These are phyloP conservation scores for Ellobium chinense DNA, from an alignment of 2,888 invertebrate genomes.

Conservation along the genomic window DNA sequence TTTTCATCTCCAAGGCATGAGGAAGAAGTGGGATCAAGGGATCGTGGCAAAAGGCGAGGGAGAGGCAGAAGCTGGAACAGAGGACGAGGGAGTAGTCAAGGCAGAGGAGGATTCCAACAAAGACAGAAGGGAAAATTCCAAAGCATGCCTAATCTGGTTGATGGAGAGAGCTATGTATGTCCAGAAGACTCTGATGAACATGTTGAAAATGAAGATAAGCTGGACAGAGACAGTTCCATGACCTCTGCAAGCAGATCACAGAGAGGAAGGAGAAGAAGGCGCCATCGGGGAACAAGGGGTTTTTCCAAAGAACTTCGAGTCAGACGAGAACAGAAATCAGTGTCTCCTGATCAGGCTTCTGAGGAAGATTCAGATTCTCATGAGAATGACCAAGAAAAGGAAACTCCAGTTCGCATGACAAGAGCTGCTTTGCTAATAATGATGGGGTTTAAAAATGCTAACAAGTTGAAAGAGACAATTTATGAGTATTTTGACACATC, in stretches of 20 bases:
- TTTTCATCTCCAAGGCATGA: no score
- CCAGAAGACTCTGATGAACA: no score
- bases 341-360: neutral
- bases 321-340: no score
- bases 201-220: no score
- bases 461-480: neutral
- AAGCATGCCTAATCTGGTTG: neutral
- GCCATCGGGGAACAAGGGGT: no score
- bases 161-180: no score
- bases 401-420: neutral
- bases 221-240: no score
- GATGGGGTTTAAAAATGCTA: neutral
- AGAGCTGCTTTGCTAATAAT: neutral
- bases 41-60: neutral
- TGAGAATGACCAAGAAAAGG: no score
- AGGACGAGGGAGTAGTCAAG: neutral
- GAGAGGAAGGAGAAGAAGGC: no score
- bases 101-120: neutral
- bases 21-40: neutral
- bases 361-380: neutral
- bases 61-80: neutral
- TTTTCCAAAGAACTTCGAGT: no score
- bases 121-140: neutral
- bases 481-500: neutral
- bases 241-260: no score